Conservation (phyloP, 1,140 invertebrate genomes). For the Lepidotrigona ventralis region DNA sequence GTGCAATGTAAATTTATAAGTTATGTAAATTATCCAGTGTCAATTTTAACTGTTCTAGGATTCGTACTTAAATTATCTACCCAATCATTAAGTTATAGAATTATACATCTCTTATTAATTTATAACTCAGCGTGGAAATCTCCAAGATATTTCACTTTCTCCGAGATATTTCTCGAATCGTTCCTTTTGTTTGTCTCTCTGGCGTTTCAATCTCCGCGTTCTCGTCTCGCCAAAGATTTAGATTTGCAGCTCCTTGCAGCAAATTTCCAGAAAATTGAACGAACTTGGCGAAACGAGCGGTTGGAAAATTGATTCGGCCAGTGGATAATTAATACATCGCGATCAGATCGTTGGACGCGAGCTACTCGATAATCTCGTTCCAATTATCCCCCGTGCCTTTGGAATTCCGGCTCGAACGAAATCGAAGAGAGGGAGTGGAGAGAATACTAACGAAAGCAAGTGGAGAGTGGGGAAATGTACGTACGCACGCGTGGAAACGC, state of each 20-base stretch:
- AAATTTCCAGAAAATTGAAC: conserved; percentile 24
- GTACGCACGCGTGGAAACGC: not conserved
- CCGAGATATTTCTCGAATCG: conserved; percentile 25
- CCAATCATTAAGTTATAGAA: too few species aligned
- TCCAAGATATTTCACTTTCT: conserved; percentile 33
- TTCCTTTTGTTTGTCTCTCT: conserved; percentile 25
- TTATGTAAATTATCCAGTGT: too few species aligned
- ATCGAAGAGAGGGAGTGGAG: not conserved
- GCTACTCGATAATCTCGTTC: conserved; percentile 35
- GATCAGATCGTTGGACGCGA: conserved; percentile 36
- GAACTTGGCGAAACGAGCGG: not conserved
- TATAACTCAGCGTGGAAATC: conserved; percentile 26
- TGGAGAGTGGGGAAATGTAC: conserved; percentile 4
- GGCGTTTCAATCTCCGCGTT: conserved; percentile 43
- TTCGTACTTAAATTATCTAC: too few species aligned
- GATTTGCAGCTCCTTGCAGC: not conserved
- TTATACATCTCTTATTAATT: too few species aligned
- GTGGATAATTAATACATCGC: conserved; percentile 30
- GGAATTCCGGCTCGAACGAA: not conserved
- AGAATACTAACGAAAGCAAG: not conserved
- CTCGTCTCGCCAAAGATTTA: conserved; percentile 29
- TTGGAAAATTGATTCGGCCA: not conserved
- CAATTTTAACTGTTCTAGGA: too few species aligned
- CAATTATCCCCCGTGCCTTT: conserved; percentile 24
- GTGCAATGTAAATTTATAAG: too few species aligned